Evolutionary conservation across 2,888 invertebrate species (phyloP), one percentile per base, ranked within the genome.

Genomic region (Beris chalybata): DNA sequence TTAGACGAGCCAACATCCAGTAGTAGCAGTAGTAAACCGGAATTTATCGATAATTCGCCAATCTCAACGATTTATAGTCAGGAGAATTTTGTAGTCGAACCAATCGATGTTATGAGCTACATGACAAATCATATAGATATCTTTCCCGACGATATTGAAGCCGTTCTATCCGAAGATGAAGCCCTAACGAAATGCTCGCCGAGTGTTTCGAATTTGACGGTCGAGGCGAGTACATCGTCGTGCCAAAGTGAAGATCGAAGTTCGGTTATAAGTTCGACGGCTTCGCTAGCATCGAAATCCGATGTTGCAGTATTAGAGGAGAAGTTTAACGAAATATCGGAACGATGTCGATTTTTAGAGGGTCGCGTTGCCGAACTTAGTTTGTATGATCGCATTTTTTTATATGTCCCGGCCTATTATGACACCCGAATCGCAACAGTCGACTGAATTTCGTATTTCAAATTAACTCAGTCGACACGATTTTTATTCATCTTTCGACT

Each of bases 311-410:
- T 55, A 12, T 58, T 80, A 44, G 75, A 76, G 44, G 74, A 78
- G 22, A 74, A 77, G 66, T 69, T 80, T 1, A 74, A 73, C 12
- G 73, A 74, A 30, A 70, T 77, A 9, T 77, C 72, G 29, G 80
- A 80, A 65, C 74, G 76, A 5, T 80, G 79, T 59, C 72, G 75
- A 1, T 64, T 78, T 1, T 71, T 80, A 1, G 79, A 80, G 58
- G 78, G 78, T 1, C 74, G 78, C 7, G 76, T 80, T 2, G 79
- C 80, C 4, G 78, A 79, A 52, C 67, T 80, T 0, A 78, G 74
- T 47, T 71, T 77, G 71, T 71, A 70, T 63, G 66, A 22, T 22
- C 22, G 22, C 3, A 22, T 22, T 22, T 22, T 22, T 22, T 22
- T 22, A n/a, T 22, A 22, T 22, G 22, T 22, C 22, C 22, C 2